phyloP scores from a whole-genome alignment of 2,113 vertebrate genomes.

The Hippoglossus stenolepis region DNA sequence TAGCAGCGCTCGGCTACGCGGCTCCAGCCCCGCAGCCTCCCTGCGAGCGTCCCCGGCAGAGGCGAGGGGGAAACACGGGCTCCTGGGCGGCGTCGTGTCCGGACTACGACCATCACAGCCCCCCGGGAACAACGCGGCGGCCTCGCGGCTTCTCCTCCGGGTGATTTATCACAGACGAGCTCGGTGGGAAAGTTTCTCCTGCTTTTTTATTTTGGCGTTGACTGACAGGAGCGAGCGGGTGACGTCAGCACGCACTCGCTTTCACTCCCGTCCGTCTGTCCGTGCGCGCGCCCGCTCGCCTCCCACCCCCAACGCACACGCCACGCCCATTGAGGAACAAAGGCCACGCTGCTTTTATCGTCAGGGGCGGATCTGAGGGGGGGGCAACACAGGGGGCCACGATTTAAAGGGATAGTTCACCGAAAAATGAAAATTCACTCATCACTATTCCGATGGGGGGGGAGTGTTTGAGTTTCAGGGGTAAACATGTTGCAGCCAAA shows the following conservation, averaged over 20 bases:
- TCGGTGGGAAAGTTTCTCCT: conserved; percentile 38
- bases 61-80: background rate
- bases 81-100: background rate
- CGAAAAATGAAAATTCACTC: too few species aligned
- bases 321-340: conserved; percentile 73
- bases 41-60: background rate
- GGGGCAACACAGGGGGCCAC: too few species aligned
- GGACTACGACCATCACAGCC: conserved; percentile 9
- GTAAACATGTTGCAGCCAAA: too few species aligned
- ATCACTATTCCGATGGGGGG: too few species aligned
- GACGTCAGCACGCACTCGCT: conserved; percentile 62
- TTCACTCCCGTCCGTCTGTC: too few species aligned
- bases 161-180: background rate
- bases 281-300: conserved; percentile 17
- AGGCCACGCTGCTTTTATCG: conserved; percentile 40
- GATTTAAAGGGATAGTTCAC: too few species aligned
- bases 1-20: conserved; percentile 71
- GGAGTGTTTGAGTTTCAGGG: too few species aligned
- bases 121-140: background rate
- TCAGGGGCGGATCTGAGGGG: too few species aligned
- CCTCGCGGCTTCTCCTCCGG: too few species aligned
- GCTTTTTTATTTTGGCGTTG: conserved; percentile 73
- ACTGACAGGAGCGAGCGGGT: conserved; percentile 67
- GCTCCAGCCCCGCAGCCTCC: conserved; percentile 14
- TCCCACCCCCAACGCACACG: conserved; percentile 36